Evolutionary conservation across 2,888 invertebrate genomes (phyloP).

Genomic region (Lithosia quadra): DNA sequence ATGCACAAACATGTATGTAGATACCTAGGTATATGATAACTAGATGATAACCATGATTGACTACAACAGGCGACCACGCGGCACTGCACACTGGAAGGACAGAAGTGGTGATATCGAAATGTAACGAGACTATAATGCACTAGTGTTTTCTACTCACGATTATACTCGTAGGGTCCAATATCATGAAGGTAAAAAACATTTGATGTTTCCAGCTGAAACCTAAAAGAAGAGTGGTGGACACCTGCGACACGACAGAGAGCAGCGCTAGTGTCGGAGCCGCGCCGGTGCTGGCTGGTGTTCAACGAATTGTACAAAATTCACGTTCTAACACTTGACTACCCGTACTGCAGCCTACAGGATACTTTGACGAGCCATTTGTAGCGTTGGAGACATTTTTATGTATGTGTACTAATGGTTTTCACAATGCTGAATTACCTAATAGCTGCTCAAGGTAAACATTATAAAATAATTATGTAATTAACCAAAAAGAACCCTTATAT

Average conservation of each 20-base stretch:
- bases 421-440: neutral
- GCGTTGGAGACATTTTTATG: neutral
- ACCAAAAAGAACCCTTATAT: neutral
- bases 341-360: too few relatives aligned
- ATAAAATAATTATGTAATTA: neutral
- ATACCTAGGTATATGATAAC: too few relatives aligned
- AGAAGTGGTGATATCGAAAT: too few relatives aligned
- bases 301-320: neutral
- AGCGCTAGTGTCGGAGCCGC: neutral
- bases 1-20: neutral
- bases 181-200: neutral
- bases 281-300: neutral
- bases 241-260: neutral
- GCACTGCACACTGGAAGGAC: too few relatives aligned
- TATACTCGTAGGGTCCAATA: too few relatives aligned
- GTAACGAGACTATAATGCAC: too few relatives aligned
- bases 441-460: neutral
- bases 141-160: neutral
- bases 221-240: neutral
- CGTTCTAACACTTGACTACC: neutral
- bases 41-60: too few relatives aligned
- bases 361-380: neutral
- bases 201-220: neutral
- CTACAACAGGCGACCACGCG: too few relatives aligned
- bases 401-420: neutral